Evolutionary conservation across 2,797 vertebrate genomes (phyloP).

Genomic region (Melanotaenia parkinsoni): DNA sequence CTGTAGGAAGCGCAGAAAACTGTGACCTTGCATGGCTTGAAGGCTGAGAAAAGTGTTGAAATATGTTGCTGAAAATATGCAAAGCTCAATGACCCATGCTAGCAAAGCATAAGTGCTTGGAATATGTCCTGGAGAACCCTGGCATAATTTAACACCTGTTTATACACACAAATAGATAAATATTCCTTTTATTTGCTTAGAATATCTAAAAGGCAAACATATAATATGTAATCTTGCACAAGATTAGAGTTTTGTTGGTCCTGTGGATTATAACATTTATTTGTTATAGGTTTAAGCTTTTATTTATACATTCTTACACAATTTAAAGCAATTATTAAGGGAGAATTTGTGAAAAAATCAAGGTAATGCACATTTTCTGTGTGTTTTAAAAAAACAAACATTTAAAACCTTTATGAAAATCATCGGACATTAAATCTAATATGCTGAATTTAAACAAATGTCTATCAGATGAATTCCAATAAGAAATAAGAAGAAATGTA

Average conservation of each 20-base stretch:
- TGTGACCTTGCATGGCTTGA: too few relatives aligned
- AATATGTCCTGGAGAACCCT: background rate
- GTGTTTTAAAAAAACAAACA: background rate
- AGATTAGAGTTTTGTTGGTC: too few relatives aligned
- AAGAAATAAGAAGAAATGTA: conserved; percentile 14
- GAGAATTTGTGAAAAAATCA: background rate
- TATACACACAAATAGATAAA: background rate
- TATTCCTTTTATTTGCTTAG: background rate
- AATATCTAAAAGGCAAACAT: background rate
- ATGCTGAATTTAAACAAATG: background rate
- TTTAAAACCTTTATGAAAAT: background rate
- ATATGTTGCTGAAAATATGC: background rate
- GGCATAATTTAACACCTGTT: background rate
- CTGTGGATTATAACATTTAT: background rate
- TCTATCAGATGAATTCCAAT: background rate
- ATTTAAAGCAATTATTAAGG: background rate
- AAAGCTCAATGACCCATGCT: background rate
- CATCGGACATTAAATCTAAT: background rate
- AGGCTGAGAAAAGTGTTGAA: too few relatives aligned
- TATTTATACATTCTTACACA: too few relatives aligned
- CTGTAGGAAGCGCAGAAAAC: too few relatives aligned
- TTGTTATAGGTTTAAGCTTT: background rate
- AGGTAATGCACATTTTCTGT: background rate
- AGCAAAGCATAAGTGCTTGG: background rate
- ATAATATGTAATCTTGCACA: background rate